Conservation (phyloP, 2,888 invertebrate species). For the Zeuzera pyrina region DNA sequence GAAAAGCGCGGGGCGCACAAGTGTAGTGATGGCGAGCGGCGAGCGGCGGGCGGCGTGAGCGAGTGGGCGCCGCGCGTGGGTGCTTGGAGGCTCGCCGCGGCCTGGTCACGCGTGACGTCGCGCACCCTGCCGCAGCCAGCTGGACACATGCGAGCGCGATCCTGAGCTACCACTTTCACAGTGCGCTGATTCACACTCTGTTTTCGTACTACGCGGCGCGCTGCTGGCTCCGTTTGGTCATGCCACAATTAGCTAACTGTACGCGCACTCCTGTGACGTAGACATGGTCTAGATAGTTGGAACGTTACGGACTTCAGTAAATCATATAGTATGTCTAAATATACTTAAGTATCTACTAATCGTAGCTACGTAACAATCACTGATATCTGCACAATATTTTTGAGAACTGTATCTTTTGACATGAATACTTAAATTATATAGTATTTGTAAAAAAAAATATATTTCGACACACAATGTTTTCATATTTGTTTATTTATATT, state of each 20-base stretch:
- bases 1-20: conserved; percentile 63
- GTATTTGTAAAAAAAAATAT: too few relatives aligned
- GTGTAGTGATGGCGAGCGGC: conserved; percentile 48
- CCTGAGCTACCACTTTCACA: conserved; percentile 4
- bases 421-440: too few relatives aligned
- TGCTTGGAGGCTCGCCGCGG: conserved; percentile 54
- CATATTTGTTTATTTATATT: too few relatives aligned
- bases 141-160: too few relatives aligned
- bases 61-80: conserved; percentile 37
- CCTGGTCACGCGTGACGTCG: conserved; percentile 27
- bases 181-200: conserved; percentile 18
- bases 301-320: conserved; percentile 52
- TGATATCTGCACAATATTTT: too few relatives aligned
- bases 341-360: conserved; percentile 33
- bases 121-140: conserved; percentile 19
- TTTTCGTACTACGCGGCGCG: conserved; percentile 36
- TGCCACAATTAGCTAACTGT: conserved; percentile 61
- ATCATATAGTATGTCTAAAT: conserved; percentile 51
- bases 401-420: too few relatives aligned
- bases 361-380: conserved; percentile 37
- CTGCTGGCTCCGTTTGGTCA: conserved; percentile 50
- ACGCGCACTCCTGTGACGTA: conserved; percentile 63
- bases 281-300: conserved; percentile 45
- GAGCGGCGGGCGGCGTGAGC: conserved; percentile 7
- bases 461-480: too few relatives aligned